phyloP scores from a whole-genome alignment of 2,113 vertebrate genomes.

The Corythoichthys intestinalis region DNA sequence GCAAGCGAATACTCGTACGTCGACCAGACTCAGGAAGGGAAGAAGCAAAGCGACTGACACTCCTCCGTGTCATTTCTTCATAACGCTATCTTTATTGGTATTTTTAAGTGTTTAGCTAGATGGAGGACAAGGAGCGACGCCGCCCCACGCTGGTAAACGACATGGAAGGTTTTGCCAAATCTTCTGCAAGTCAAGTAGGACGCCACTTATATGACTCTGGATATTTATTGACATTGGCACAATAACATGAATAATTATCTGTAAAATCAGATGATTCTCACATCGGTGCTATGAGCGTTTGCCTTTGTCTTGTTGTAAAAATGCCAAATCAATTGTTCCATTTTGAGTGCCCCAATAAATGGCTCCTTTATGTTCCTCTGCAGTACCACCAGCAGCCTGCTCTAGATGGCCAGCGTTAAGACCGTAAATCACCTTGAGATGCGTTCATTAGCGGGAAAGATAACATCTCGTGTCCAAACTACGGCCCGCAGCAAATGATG shows the following conservation, averaged over 20 bases:
- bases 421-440: not conserved
- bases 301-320: slow-evolving; percentile 49
- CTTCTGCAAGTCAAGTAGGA: slow-evolving; percentile 25
- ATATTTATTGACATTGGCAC: slow-evolving; percentile 49
- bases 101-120: not conserved
- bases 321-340: slow-evolving; percentile 66
- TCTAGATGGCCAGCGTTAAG: not conserved
- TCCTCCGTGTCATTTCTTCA: not conserved
- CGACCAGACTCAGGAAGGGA: slow-evolving; percentile 24
- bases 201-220: slow-evolving; percentile 11
- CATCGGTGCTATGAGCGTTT: slow-evolving; percentile 61
- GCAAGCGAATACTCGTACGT: not conserved
- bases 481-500: too few relatives aligned
- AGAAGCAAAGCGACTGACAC: not conserved
- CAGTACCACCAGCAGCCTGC: not conserved
- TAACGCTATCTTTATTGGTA: not conserved
- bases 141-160: slow-evolving; percentile 50
- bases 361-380: not conserved
- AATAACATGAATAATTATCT: slow-evolving; percentile 9
- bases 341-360: not conserved
- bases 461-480: too few relatives aligned
- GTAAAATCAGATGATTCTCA: slow-evolving; percentile 9
- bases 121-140: slow-evolving; percentile 50
- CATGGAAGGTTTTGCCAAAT: slow-evolving; percentile 71
- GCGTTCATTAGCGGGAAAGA: too few relatives aligned